phyloP scores from a whole-genome alignment of 1,140 invertebrate species.

The Copidosoma floridanum region DNA sequence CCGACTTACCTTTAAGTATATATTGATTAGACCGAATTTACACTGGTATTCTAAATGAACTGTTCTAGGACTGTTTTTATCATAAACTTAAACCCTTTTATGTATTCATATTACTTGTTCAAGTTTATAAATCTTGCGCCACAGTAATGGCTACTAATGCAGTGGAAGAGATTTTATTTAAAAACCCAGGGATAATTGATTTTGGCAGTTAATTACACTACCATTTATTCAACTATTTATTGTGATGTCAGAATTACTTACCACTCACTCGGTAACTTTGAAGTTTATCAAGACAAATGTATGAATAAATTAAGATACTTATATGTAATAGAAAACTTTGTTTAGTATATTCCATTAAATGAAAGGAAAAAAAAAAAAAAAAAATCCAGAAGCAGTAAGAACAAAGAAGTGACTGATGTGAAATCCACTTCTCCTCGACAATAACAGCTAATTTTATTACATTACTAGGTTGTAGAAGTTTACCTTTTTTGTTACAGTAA shows the following conservation, averaged over 20 bases:
- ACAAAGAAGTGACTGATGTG: slow-evolving; percentile 29
- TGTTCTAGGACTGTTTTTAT: too few relatives aligned
- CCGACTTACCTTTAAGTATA: too few relatives aligned
- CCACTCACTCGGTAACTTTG: slow-evolving; percentile 29
- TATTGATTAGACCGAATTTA: too few relatives aligned
- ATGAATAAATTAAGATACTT: slow-evolving; percentile 4
- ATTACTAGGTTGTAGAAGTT: slow-evolving; percentile 42
- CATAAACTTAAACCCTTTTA: too few relatives aligned
- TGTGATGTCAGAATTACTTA: slow-evolving; percentile 40
- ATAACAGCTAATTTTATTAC: slow-evolving; percentile 48
- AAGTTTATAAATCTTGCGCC: too few relatives aligned
- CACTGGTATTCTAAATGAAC: too few relatives aligned
- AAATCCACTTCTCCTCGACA: slow-evolving; percentile 41
- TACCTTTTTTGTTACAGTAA: slow-evolving; percentile 45
- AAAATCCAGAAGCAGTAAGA: slow-evolving; percentile 23
- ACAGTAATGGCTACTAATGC: too few relatives aligned
- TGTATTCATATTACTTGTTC: too few relatives aligned
- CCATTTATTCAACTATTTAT: too few relatives aligned
- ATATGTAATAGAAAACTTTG: slow-evolving; percentile 4
- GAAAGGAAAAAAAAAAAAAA: too few relatives aligned
- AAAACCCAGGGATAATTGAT: slow-evolving; percentile 18
- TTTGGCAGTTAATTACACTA: background rate
- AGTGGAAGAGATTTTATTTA: slow-evolving; percentile 26
- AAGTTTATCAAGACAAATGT: slow-evolving; percentile 9
- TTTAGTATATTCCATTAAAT: too few relatives aligned